A percentile compares a stretch with the other conserved stretches of the same genome.
phyloP scores from a whole-genome alignment of 2,113 vertebrate genomes.

The Colaptes auratus region DNA sequence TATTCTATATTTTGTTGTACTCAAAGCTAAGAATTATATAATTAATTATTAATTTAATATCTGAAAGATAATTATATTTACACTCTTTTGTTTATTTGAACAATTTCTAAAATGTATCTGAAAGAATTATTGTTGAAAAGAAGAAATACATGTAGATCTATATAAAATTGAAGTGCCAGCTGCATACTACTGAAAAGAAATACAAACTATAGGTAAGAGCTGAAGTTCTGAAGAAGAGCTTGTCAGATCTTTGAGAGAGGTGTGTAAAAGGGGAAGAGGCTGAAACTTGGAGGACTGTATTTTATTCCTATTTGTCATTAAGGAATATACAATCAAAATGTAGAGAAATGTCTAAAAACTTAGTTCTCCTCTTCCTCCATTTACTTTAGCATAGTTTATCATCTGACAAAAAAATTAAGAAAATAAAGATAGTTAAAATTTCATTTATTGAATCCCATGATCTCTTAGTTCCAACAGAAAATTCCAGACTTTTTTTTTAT shows the following conservation, averaged over 20 bases:
- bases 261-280: background rate
- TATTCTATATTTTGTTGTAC: background rate
- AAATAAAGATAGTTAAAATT: background rate
- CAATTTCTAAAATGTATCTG: background rate
- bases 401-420: background rate
- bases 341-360: background rate
- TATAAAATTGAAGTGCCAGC: background rate
- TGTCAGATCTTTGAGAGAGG: background rate
- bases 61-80: background rate
- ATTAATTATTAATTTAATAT: background rate
- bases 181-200: background rate
- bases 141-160: background rate
- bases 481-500: fast-evolving
- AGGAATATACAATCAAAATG: background rate
- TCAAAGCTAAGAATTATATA: background rate
- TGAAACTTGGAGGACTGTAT: background rate
- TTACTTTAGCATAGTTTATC: background rate
- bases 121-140: background rate
- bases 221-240: background rate
- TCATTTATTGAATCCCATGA: background rate
- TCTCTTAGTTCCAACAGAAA: background rate
- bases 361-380: background rate
- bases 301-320: background rate
- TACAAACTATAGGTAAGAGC: fast-evolving
- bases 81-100: background rate